Evolutionary conservation across 92 coral and sea anemone genomes (phyloP), one percentile per base, ranked within the genome.

Genomic region (Palythoa heliodiscus): DNA sequence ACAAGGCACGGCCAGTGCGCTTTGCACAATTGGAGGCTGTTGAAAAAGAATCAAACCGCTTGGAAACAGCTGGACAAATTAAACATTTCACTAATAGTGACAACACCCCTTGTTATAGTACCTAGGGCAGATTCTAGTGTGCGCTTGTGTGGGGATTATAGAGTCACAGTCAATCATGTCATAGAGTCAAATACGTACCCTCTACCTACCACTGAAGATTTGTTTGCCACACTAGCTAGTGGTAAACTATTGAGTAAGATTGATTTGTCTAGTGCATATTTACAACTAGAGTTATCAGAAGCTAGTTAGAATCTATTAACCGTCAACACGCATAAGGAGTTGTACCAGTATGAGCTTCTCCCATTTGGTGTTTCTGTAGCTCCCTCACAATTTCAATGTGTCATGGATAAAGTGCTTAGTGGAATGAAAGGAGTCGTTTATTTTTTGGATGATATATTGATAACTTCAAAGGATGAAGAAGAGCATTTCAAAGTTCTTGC

Each of bases 21-120:
- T 81, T 50, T 81, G 85, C 73, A 58, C 85, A 81, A 64, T 64
- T 81, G 85, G n/a, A n/a, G n/a, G n/a, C n/a, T n/a, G n/a, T n/a
- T n/a, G n/a, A n/a, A n/a, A n/a, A n/a, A n/a, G n/a, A 81, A 81
- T 58, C 63, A 58, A 81, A 64, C 39, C 71, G 85, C 24, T 64
- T 81, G 85, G 85, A 81, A 81, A 64, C 85, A 81, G 85, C 85
- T 58, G 85, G 76, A 58, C 24, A 61, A 58, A 81, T 81, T 29
- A 64, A 81, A 78, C 84, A 60, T 78, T 76, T 78, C 67, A 78
- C 84, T 60, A 78, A 35, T 78, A 78, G 84, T 78, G 84, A 78
- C 70, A 68, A 22, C 58, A 53, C 58, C 58, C 58, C 58, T 53
- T 53, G 58, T 53, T 53, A 16, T 53, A 53, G 58, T 53, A 53